A percentile compares a stretch with the other conserved stretches of the same genome.
Evolutionary conservation across 2,888 invertebrate genomes (phyloP).

Genomic region (Anarsia innoxiella): DNA sequence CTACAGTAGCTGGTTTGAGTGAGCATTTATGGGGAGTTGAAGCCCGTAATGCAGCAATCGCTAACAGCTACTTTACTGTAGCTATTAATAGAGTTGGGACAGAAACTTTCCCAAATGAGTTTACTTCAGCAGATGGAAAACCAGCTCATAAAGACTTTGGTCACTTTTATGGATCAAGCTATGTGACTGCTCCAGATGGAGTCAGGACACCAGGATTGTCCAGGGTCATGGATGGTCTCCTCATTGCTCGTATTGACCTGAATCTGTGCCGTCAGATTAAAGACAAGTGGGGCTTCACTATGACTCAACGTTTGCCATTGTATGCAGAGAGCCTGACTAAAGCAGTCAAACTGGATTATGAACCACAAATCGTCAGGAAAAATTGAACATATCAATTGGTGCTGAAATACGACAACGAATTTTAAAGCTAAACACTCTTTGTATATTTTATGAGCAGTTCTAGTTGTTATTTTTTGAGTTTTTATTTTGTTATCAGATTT

Average conservation of each 20-base stretch:
- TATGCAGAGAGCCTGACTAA: constrained; percentile 85
- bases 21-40: constrained; percentile 98
- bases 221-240: constrained; percentile 86
- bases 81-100: constrained; percentile 96
- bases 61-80: constrained; percentile 96
- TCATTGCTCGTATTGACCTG: constrained; percentile 93
- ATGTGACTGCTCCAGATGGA: constrained; percentile 96
- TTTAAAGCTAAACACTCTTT: no score
- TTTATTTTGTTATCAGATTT: no score
- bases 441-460: no score
- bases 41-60: constrained; percentile 97
- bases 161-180: constrained; percentile 97
- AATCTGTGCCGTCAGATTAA: constrained; percentile 96
- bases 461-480: no score
- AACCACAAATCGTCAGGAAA: constrained; percentile 43
- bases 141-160: constrained; percentile 93
- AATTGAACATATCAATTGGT: no score
- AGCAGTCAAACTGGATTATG: constrained; percentile 45
- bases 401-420: no score
- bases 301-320: constrained; percentile 95
- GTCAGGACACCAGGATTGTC: constrained; percentile 90
- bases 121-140: constrained; percentile 77
- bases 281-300: constrained; percentile 96
- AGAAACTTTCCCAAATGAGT: constrained; percentile 82
- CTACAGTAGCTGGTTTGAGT: constrained; percentile 87